phyloP scores from a whole-genome alignment of 2,113 vertebrate genomes.

The Crocuta crocuta region DNA sequence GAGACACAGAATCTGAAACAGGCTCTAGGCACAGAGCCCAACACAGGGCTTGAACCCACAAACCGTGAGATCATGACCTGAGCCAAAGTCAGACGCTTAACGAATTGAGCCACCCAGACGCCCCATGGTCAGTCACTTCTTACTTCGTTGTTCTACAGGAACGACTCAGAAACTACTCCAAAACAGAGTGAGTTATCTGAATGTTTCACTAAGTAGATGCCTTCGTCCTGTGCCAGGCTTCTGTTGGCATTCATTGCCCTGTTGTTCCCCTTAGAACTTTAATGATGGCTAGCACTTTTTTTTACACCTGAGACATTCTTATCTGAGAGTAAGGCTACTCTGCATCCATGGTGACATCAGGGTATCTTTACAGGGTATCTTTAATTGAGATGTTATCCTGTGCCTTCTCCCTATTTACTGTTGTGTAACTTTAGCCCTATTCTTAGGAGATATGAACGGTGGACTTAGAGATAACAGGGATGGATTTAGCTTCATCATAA shows the following conservation, averaged over 20 bases:
- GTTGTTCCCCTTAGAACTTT: not conserved
- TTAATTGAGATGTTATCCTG: not conserved
- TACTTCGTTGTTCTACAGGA: not conserved
- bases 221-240: not conserved
- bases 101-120: no score
- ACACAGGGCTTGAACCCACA: no score
- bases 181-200: not conserved
- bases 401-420: not conserved
- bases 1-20: no score
- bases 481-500: not conserved
- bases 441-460: not conserved
- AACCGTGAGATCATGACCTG: no score
- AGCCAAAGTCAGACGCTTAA: no score
- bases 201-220: not conserved
- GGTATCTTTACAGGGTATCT: not conserved
- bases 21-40: no score
- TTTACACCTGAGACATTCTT: not conserved
- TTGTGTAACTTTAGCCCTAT: not conserved
- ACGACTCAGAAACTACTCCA: not conserved
- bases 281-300: not conserved
- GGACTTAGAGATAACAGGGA: not conserved
- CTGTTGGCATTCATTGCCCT: not conserved
- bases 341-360: not conserved
- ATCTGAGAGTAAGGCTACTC: not conserved
- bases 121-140: not conserved